Conservation (phyloP, 2,888 invertebrate genomes). For the Piscicola geometra region DNA sequence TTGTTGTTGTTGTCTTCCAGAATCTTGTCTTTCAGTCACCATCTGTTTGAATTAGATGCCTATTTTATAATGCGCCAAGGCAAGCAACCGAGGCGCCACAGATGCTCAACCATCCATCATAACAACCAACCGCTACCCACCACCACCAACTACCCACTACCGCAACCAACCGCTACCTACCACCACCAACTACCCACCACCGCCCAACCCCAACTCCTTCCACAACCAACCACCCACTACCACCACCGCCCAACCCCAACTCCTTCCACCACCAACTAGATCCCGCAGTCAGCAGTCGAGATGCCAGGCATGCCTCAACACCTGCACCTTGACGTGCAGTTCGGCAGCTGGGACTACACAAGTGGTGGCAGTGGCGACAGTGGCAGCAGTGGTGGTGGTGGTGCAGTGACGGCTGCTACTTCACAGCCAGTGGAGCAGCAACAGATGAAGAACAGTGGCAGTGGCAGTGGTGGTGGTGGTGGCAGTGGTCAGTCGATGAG, state of each 20-base stretch:
- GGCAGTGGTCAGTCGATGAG: background rate
- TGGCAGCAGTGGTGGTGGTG: slow-evolving; percentile 14
- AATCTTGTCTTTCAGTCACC: no score
- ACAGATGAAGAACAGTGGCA: slow-evolving; percentile 12
- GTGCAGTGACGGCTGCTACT: background rate
- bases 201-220: no score
- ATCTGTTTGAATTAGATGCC: no score
- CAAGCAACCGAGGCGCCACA: no score
- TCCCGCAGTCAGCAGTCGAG: slow-evolving; percentile 87
- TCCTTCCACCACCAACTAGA: slow-evolving; percentile 60
- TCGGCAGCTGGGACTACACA: slow-evolving; percentile 54
- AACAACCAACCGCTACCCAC: no score
- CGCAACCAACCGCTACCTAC: no score
- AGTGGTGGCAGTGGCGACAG: slow-evolving; percentile 31
- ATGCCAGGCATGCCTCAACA: slow-evolving; percentile 80
- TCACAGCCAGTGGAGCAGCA: background rate
- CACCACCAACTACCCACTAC: no score
- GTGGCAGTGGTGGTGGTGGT: background rate
- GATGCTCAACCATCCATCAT: no score
- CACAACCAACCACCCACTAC: no score
- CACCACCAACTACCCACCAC: no score
- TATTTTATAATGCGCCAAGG: no score
- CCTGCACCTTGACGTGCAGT: slow-evolving; percentile 78
- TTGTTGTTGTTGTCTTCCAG: background rate
- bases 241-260: no score